Base-by-base conservation (phyloP, 2,113 vertebrate species). In the Galbula dea region DNA sequence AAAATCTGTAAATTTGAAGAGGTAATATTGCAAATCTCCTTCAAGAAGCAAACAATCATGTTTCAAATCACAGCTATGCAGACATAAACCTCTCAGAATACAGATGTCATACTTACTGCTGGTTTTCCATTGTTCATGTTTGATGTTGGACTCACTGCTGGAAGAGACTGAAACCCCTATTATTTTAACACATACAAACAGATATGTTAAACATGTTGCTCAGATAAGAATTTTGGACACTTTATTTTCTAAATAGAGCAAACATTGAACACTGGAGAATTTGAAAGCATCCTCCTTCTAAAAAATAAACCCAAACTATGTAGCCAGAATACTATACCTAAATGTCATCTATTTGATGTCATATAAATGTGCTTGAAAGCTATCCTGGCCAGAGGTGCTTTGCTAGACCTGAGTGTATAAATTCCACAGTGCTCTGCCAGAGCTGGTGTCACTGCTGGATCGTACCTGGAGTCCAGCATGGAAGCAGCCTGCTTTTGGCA, bases 91-190 rank as follows among this genome's bases (percentile, higher is more conserved):
- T 54, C 29, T 54, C 52, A 54, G 52, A 79, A 27, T 21, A 59
- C 26, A 48, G 22, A 58, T 79, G 23, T 89, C 39, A 41, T 94
- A 98, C 98, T 98, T 95, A 98, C 98, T 27, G 92, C 94, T 86
- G 98, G 98, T 49, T 94, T 97, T 85, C 90, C 62, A 2, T 83
- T 83, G 87, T 94, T 95, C 78, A 24, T 66, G 21, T 89, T 95
- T 83, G 95, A 81, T 84, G 94, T 0, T n/a, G 97, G 88, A 46
- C 65, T 94, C 71, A 76, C 36, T 24, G 83, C 95, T 87, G 97
- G 97, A 63, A 89, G 96, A 76, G 80, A 65, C 18, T 96, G 97
- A 89, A 96, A 93, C 69, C 89, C 96, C 96, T 97, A 57, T 91
- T 63, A 63, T 92, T 94, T 77, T 26, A 90, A 93, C 22, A 96